Evolutionary conservation across 2,113 vertebrate species (phyloP), one percentile per base, ranked within the genome.

Genomic region (Grammomys surdaster): DNA sequence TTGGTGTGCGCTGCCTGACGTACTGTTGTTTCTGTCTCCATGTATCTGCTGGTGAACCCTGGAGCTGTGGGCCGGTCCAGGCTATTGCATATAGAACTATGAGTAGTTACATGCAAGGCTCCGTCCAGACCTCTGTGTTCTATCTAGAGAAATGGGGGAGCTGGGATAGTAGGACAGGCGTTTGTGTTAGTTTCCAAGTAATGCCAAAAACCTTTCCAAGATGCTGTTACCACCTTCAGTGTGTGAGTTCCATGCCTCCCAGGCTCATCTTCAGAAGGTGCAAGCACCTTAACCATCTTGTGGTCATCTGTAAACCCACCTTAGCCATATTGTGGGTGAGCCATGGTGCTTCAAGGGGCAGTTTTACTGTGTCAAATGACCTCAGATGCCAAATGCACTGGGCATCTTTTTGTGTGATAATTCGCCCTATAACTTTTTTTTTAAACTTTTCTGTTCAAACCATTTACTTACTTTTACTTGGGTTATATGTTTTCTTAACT

Each of bases 11-110:
- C 9, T 4, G 8, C 20, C 43, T 24, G 36, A 19, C 17, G 7
- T 0, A 10, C 67, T n/a, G 0, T 4, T 1, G 31, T 31, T 54
- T 70, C 20, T 31, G 43, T 14, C 0, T 48, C n/a, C 36, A 24
- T 0, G 5, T 8, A 4, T 63, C 67, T 46, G 12, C 6, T 17
- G 24, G 5, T 1, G 19, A 86, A 10, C 22, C 0, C 13, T 0
- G 2, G 65, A 11, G 12, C 43, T 33, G 16, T 70, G 11, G 36
- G 40, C 22, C 3, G 51, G 26, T 33, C 58, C 22, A 0, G 43
- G 85, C 43, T 65, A 20, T 24, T 10, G 8, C 65, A 48, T 5
- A 26, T 1, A 13, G 4, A 20, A 56, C 46, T 22, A 31, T 14
- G 80, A 70, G 43, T 31, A 28, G 11, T 56, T 40, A 1, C 0